phyloP scores from a whole-genome alignment of 2,113 vertebrate species.

The Alouatta palliata region DNA sequence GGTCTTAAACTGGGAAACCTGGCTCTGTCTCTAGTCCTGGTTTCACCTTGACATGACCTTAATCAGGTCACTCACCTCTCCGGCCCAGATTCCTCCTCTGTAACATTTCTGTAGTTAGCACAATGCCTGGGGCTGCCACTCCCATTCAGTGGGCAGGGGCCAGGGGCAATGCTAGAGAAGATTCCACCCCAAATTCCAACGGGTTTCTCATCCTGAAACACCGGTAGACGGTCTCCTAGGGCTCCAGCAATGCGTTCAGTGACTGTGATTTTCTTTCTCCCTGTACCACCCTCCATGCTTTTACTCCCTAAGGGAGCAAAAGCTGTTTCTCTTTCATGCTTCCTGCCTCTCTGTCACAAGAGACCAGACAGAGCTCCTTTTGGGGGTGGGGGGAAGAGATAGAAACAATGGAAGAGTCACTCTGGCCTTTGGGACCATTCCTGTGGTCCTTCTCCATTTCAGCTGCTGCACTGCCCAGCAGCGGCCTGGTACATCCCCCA shows the following conservation, averaged over 20 bases:
- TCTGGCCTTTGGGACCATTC: not conserved
- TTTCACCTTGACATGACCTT: not conserved
- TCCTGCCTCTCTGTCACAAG: slow-evolving; percentile 3
- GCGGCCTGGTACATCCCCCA: slow-evolving; percentile 51
- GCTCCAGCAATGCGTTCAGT: not conserved
- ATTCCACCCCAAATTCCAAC: not conserved
- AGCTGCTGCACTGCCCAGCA: not conserved
- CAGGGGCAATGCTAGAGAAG: not conserved
- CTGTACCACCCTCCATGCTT: not conserved
- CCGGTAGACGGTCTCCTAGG: not conserved
- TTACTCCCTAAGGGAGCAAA: not conserved
- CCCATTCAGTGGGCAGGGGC: not conserved
- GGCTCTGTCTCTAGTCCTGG: not conserved
- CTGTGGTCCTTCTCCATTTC: not conserved
- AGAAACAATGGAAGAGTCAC: slow-evolving; percentile 31
- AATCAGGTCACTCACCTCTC: not conserved
- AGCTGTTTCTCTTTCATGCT: not conserved
- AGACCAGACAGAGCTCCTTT: slow-evolving; percentile 38
- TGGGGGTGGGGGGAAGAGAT: not conserved
- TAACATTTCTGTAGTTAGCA: not conserved
- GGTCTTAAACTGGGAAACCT: not conserved
- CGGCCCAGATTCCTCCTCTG: not conserved
- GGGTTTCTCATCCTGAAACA: not conserved
- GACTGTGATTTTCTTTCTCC: not conserved
- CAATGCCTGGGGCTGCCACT: not conserved